phyloP scores from a whole-genome alignment of 1,140 invertebrate genomes.

The Drosophila orosa region DNA sequence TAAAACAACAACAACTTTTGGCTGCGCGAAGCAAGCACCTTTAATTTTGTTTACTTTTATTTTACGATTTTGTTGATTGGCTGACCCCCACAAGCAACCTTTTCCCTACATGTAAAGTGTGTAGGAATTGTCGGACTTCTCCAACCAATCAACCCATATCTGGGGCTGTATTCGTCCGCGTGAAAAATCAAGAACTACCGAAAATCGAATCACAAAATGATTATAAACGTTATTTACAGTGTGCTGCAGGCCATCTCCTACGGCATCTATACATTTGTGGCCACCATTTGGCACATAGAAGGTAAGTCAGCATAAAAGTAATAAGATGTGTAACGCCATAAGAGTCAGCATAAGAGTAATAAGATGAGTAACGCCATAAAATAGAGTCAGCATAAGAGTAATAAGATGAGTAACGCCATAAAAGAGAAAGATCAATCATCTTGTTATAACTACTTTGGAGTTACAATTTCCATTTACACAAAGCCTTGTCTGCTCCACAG shows the following conservation, averaged over 20 bases:
- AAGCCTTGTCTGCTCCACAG: conserved; percentile 16
- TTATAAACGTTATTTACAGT: conserved; percentile 35
- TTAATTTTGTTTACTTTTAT: conserved; percentile 11
- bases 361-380: neutral
- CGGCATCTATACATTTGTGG: conserved; percentile 34
- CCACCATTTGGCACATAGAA: conserved; percentile 51
- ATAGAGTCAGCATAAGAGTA: no score
- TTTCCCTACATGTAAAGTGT: neutral
- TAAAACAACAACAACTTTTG: conserved; percentile 53
- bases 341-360: neutral
- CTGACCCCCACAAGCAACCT: conserved; percentile 8
- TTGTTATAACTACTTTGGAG: neutral
- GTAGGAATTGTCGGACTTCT: no score
- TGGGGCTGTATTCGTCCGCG: neutral
- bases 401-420: neutral
- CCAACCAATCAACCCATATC: neutral
- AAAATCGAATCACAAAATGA: conserved; percentile 23
- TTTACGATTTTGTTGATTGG: conserved; percentile 4
- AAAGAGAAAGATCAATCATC: neutral
- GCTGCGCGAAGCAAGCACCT: conserved; percentile 63
- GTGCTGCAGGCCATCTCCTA: conserved; percentile 48
- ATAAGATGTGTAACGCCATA: no score
- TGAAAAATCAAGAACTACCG: neutral
- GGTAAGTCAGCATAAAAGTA: conserved; percentile 31
- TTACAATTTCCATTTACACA: neutral